phyloP scores from a whole-genome alignment of 1,140 invertebrate species.

The Magallana gigas region DNA sequence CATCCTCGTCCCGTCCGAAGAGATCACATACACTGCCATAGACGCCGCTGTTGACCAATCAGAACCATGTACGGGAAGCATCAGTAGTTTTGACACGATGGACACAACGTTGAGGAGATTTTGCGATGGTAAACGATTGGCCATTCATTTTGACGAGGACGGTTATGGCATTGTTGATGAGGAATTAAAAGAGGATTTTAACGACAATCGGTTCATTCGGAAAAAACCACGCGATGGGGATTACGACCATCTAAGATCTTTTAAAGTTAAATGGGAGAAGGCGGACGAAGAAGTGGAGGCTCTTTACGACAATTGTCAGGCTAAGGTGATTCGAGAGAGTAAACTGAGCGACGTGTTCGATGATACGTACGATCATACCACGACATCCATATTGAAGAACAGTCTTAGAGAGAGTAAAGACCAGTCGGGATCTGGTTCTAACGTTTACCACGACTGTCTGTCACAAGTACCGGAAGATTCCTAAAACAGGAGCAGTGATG shows the following conservation, averaged over 20 bases:
- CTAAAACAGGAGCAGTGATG: neutral
- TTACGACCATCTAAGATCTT: conserved; percentile 8
- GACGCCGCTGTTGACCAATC: neutral
- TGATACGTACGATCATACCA: neutral
- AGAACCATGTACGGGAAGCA: neutral
- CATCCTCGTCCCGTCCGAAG: neutral
- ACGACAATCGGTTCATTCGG: neutral
- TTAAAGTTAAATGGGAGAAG: conserved; percentile 6
- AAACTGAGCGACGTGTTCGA: neutral
- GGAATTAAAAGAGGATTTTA: neutral
- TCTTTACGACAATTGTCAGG: conserved; percentile 10
- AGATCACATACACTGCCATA: conserved; percentile 9
- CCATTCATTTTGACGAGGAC: conserved; percentile 21
- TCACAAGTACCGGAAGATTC: neutral
- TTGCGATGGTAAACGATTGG: conserved; percentile 7
- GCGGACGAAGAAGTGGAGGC: conserved; percentile 8
- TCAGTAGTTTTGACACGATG: neutral
- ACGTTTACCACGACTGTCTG: neutral
- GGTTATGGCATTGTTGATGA: neutral
- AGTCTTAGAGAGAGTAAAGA: neutral
- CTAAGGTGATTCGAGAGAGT: neutral
- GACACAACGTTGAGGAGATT: neutral
- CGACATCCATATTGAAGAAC: neutral
- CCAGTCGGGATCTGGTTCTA: neutral
- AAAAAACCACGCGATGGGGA: neutral